Evolutionary conservation across 1,140 invertebrate genomes (phyloP).

Genomic region (Sogatella furcifera): DNA sequence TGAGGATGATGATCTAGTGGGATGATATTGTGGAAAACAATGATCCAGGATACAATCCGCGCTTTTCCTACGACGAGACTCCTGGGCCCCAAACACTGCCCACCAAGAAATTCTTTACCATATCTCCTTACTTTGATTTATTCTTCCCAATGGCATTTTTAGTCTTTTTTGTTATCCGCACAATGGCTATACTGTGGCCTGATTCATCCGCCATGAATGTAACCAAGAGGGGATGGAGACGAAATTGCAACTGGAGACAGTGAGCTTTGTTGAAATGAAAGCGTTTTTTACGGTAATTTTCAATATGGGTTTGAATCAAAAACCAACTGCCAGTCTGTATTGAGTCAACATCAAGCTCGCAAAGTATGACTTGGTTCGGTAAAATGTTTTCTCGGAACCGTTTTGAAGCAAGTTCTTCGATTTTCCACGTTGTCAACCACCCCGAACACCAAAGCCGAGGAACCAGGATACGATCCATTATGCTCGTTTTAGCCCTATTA

Average conservation of each 20-base stretch:
- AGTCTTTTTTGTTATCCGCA: too few relatives aligned
- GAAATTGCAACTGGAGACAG: neutral
- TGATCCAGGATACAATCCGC: too few relatives aligned
- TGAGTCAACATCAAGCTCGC: neutral
- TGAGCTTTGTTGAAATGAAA: slow-evolving; percentile 5
- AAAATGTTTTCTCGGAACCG: slow-evolving; percentile 9
- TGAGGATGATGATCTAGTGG: too few relatives aligned
- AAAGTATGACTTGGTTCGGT: slow-evolving; percentile 7
- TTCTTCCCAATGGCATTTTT: too few relatives aligned
- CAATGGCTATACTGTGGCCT: neutral
- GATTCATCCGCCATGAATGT: neutral
- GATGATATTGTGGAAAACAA: too few relatives aligned
- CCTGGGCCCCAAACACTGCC: too few relatives aligned
- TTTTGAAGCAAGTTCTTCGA: slow-evolving; percentile 7
- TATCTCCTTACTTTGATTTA: too few relatives aligned
- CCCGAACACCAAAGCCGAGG: neutral
- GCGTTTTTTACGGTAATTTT: slow-evolving; percentile 1
- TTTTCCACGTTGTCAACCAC: slow-evolving; percentile 13
- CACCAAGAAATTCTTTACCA: too few relatives aligned
- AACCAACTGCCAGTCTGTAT: neutral
- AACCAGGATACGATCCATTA: slow-evolving; percentile 9
- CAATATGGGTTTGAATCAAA: slow-evolving; percentile 3
- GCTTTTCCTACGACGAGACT: too few relatives aligned
- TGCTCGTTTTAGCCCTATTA: slow-evolving; percentile 4
- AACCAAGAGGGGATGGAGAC: neutral